Conservation (phyloP, 2,113 vertebrate genomes). For the Phyllopteryx taeniolatus region DNA sequence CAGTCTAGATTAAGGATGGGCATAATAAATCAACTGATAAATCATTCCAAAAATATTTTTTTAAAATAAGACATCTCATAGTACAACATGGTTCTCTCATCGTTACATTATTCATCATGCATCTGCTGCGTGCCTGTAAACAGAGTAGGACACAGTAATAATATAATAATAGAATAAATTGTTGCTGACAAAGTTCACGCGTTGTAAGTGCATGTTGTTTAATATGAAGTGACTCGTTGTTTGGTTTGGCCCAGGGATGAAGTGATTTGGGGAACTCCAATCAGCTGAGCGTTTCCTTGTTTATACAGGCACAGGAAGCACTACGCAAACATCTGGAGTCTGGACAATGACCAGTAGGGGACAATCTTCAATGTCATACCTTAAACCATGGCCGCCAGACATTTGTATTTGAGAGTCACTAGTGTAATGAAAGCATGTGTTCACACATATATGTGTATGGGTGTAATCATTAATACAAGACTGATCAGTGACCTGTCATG, state of each 20-base stretch:
- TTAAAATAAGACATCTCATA: not conserved
- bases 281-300: constrained; percentile 46
- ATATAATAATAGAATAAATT: not conserved
- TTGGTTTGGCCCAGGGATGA: not conserved
- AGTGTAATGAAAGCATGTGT: not conserved
- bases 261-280: constrained; percentile 1
- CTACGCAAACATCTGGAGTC: constrained; percentile 65
- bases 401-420: not conserved
- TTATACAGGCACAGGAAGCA: constrained; percentile 60
- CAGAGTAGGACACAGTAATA: not conserved
- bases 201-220: not conserved
- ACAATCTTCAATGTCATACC: constrained; percentile 14
- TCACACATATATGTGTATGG: constrained; percentile 2
- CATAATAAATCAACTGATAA: not conserved
- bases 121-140: not conserved
- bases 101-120: not conserved
- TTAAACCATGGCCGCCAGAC: not conserved
- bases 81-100: not conserved
- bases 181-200: not conserved
- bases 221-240: not conserved
- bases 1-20: not conserved
- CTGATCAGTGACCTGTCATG: not conserved
- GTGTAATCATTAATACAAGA: too few species aligned
- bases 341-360: constrained; percentile 62
- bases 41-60: not conserved